Evolutionary conservation across 2,113 vertebrate species (phyloP).

Genomic region (Rhinoptilus africanus): DNA sequence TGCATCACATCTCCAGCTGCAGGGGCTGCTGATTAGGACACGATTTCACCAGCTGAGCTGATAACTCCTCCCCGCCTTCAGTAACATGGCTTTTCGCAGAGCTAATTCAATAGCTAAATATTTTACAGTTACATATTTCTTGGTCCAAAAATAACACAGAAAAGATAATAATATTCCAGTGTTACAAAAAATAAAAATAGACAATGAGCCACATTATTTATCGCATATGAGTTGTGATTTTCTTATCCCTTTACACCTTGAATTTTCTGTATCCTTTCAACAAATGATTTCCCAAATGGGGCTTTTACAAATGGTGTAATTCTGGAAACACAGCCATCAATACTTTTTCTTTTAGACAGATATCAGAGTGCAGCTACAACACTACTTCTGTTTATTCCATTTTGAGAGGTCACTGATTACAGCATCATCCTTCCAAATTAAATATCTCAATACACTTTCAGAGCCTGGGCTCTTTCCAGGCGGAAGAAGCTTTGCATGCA

Average conservation of each 20-base stretch:
- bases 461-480: neutral
- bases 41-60: conserved; percentile 12
- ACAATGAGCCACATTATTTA: neutral
- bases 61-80: neutral
- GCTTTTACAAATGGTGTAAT: neutral
- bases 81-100: neutral
- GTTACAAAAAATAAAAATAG: neutral
- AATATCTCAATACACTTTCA: neutral
- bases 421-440: neutral
- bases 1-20: neutral
- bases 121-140: neutral
- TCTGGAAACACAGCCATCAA: neutral
- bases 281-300: neutral
- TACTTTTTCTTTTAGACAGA: neutral
- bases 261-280: neutral
- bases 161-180: neutral
- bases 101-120: neutral
- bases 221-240: neutral
- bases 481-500: neutral
- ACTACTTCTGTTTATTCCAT: neutral
- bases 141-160: neutral
- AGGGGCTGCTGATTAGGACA: neutral
- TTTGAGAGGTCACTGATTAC: conserved; percentile 2
- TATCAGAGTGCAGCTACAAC: neutral
- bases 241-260: neutral